Base-by-base conservation (phyloP, 2,113 vertebrate species). In the Mirza zaza region DNA sequence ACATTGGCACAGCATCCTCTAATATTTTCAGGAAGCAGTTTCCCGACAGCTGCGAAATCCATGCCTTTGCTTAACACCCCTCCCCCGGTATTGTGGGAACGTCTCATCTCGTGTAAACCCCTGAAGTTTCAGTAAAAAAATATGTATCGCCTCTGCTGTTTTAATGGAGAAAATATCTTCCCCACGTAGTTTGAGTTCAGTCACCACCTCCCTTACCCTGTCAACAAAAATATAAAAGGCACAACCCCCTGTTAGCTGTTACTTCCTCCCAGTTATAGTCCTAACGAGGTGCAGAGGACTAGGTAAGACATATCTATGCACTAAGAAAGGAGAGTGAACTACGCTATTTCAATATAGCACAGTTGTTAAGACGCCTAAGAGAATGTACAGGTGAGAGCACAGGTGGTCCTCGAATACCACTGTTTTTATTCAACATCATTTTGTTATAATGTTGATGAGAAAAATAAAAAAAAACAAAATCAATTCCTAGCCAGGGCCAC, bases 21-120 rank as follows among this genome's bases (percentile, higher is more conserved):
- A 75, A 39, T 81, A 45, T 57, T 77, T 91, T 85, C 45, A 87
- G 55, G 79, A 85, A 91, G 76, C 32, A 73, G 45, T 73, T 97
- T 95, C 32, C 32, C 3, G 29, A 70, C 6, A 67, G 55, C 76
- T 77, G 48, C 39, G 61, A 76, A 50, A 83, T 70, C 34, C 32
- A 32, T 42, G n/a, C 55, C 34, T 88, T 55, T 65, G 42, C 10
- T 63, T 48, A 86, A 21, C 29, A 73, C 39, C 9, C 50, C 4
- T 27, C 15, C 50, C 29, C 45, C 5, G 10, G 50, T 23, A 57
- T 14, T 45, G 14, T 55, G 36, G 57, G 32, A n/a, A 70, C 39
- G 39, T 93, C 83, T 84, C 57, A 63, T 76, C 63, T 34, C 65
- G 67, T 10, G 36, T 1, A 82, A 82, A 77, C 18, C 29, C 55